These are phyloP conservation scores for Saxidomus purpurata DNA, from an alignment of 1,140 invertebrate genomes.

Conservation along the genomic window DNA sequence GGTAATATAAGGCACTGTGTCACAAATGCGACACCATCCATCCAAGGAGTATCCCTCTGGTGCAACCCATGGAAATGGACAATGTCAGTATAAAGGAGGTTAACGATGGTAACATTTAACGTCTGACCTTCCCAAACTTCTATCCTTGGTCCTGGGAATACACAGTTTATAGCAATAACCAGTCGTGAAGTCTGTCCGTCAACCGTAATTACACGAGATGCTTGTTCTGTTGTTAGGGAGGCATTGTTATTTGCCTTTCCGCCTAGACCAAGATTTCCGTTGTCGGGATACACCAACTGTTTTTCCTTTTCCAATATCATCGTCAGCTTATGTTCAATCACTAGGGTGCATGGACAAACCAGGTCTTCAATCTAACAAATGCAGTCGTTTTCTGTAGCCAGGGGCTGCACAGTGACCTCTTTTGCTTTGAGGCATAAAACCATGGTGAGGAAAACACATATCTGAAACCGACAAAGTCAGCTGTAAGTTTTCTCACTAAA, in stretches of 20 bases:
- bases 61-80: slow-evolving; percentile 96
- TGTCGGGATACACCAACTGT: not conserved
- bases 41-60: slow-evolving; percentile 93
- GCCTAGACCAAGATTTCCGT: not conserved
- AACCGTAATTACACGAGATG: slow-evolving; percentile 61
- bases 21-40: slow-evolving; percentile 96
- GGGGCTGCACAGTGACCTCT: slow-evolving; percentile 18
- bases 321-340: slow-evolving; percentile 51
- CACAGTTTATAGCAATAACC: slow-evolving; percentile 76
- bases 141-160: slow-evolving; percentile 83
- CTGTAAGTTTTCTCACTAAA: too few species aligned
- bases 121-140: slow-evolving; percentile 94
- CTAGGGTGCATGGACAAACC: slow-evolving; percentile 1
- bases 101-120: slow-evolving; percentile 94
- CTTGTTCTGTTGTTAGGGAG: not conserved
- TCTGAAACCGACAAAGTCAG: too few species aligned
- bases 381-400: not conserved
- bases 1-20: slow-evolving; percentile 96
- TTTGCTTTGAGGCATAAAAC: not conserved
- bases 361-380: slow-evolving; percentile 7
- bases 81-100: slow-evolving; percentile 92
- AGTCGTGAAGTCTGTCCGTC: slow-evolving; percentile 76
- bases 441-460: not conserved
- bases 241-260: not conserved
- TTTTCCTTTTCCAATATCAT: slow-evolving; percentile 49